Evolutionary conservation across 2,113 vertebrate species (phyloP).

Genomic region (Phalacrocorax carbo): DNA sequence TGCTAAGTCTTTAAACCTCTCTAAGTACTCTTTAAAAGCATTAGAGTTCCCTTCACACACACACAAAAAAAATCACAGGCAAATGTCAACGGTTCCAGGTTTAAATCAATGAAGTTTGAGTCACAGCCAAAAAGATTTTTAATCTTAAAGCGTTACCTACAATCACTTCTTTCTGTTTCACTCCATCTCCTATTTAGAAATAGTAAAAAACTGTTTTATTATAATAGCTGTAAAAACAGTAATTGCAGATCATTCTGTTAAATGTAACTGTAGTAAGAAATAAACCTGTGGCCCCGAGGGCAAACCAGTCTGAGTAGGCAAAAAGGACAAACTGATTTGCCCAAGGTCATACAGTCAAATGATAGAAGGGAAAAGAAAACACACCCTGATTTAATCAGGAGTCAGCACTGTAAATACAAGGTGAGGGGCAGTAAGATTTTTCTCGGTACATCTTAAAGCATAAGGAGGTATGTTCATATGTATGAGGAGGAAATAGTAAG

Average conservation of each 20-base stretch:
- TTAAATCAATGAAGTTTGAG: slow-evolving; percentile 33
- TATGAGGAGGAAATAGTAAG: neutral
- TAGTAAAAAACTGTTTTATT: neutral
- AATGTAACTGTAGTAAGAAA: neutral
- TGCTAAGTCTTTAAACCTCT: slow-evolving; percentile 1
- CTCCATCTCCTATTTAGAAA: neutral
- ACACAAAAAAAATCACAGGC: neutral
- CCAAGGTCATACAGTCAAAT: neutral
- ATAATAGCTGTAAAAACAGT: neutral
- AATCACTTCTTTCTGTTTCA: neutral
- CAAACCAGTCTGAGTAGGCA: neutral
- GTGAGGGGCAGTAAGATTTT: neutral
- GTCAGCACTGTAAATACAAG: neutral
- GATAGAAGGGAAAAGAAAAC: neutral
- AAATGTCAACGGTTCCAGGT: slow-evolving; percentile 32
- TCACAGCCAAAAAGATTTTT: slow-evolving; percentile 43
- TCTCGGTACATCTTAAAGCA: neutral
- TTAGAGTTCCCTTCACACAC: neutral
- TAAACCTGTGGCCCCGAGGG: neutral
- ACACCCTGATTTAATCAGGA: neutral
- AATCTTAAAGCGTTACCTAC: neutral
- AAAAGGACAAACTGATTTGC: neutral
- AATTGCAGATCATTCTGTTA: neutral
- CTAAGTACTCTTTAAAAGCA: neutral
- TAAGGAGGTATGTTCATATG: neutral